Evolutionary conservation across 2,797 vertebrate genomes (phyloP).

Genomic region (Erpetoichthys calabaricus): DNA sequence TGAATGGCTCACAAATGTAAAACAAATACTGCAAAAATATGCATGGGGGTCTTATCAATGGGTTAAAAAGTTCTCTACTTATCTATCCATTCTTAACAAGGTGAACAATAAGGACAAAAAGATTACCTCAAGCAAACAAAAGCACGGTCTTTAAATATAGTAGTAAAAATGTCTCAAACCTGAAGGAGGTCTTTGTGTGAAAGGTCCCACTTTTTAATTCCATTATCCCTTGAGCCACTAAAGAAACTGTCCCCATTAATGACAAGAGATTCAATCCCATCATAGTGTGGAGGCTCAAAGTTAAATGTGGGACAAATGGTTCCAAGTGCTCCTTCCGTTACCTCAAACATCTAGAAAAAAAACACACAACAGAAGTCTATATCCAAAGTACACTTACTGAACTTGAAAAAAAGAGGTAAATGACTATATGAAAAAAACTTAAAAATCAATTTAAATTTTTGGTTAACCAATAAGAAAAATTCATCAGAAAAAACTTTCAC

Average conservation of each 20-base stretch:
- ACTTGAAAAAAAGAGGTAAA: no score
- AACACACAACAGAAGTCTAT: neutral
- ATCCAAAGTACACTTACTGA: no score
- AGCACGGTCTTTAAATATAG: neutral
- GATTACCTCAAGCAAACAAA: neutral
- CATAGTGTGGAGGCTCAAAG: constrained; percentile 94
- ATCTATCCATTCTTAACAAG: no score
- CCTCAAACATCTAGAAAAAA: constrained; percentile 79
- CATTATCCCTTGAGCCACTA: constrained; percentile 91
- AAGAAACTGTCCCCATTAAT: constrained; percentile 81
- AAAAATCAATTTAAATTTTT: no score
- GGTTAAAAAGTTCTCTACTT: no score
- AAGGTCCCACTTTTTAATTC: constrained; percentile 97
- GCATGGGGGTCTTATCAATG: no score
- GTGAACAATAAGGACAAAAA: no score
- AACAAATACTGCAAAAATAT: no score
- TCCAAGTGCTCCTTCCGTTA: constrained; percentile 78
- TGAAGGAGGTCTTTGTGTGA: constrained; percentile 85
- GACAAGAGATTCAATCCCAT: constrained; percentile 87
- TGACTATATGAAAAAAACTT: no score
- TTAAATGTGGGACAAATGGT: constrained; percentile 79
- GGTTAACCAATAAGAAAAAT: no score
- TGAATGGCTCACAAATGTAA: no score
- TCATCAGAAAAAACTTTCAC: no score
- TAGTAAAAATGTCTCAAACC: constrained; percentile 37